Base-by-base conservation (phyloP, 2,888 invertebrate species). In the Drosophila limbata region DNA sequence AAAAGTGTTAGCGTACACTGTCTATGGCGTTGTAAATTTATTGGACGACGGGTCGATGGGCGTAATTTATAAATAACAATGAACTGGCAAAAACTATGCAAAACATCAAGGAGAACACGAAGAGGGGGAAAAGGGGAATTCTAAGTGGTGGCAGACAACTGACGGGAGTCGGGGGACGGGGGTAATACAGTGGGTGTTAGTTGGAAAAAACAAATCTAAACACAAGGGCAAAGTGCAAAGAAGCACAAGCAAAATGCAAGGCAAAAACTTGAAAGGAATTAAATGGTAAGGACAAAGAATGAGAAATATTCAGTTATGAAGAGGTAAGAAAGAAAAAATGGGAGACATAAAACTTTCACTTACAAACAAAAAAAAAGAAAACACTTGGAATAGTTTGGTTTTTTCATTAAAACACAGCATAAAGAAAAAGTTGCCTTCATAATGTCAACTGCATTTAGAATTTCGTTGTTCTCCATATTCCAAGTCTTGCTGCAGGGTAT, bases 11-110 rank as follows among this genome's bases (percentile, higher is more conserved):
- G 55, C 17, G n/a, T n/a, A 19, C n/a, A 33, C 35, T 66, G 48
- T 62, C 56, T 55, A 61, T 77, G 66, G 48, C 73, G 67, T 45
- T 63, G 25, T 56, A 51, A 68, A 77, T 78, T 77, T 73, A 77
- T 77, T 77, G 73, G 37, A 33, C 53, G 51, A 44, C 73, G 52
- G 68, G 37, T 68, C 68, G 73, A 69, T 69, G 60, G 65, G 59
- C 37, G 17, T 55, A 25, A 59, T 35, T 53, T 73, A 73, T 73
- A 73, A 78, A 77, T 73, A 77, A 73, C 69, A 73, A 64, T 64
- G 62, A 62, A 52, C 62, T 42, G 9, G 67, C 39, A 33, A 31
- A 31, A 60, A 50, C 42, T 40, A 40, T 59, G 21, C 44, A 42
- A 47, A 63, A 40, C 33, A 35, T 25, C 52, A 39, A 55, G 19